Percentiles rank a stretch among this genome's conserved stretches.
These are phyloP conservation scores for Ambastaia sidthimunki DNA, from an alignment of 2,797 vertebrate genomes.

Conservation along the genomic window DNA sequence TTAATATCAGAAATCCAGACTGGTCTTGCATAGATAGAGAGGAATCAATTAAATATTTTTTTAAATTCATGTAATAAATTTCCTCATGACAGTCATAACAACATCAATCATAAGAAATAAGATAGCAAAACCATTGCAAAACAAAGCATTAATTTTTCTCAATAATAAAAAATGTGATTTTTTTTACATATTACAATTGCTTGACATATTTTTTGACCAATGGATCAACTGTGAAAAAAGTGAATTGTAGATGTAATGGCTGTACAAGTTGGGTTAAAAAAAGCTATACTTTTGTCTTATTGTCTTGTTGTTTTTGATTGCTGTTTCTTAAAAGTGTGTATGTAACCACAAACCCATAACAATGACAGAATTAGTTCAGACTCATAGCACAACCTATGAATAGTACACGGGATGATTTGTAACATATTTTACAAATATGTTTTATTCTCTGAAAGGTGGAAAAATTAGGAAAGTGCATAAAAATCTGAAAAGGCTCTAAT, in stretches of 20 bases:
- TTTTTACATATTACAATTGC: not conserved
- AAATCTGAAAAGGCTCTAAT: not conserved
- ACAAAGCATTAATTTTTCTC: not conserved
- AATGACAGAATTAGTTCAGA: not conserved
- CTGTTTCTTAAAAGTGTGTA: conserved; percentile 25
- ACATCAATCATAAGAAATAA: conserved; percentile 42
- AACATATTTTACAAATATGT: not conserved
- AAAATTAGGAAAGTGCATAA: not conserved
- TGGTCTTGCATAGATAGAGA: not conserved
- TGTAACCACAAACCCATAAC: not conserved
- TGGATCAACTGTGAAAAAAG: not conserved
- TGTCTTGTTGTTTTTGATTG: conserved; percentile 11
- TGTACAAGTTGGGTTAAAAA: conserved; percentile 17
- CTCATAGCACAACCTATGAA: not conserved
- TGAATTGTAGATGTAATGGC: conserved; percentile 1
- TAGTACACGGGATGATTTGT: not conserved
- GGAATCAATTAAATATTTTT: not conserved
- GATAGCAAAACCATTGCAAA: not conserved
- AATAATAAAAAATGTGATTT: conserved; percentile 21
- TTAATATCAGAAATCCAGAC: not conserved
- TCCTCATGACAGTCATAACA: conserved; percentile 28
- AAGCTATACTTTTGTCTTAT: not conserved
- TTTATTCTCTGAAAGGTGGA: not conserved
- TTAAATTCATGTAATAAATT: conserved; percentile 7
- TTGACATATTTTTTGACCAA: not conserved